phyloP scores from a whole-genome alignment of 1,140 invertebrate species.

The Galendromus occidentalis region DNA sequence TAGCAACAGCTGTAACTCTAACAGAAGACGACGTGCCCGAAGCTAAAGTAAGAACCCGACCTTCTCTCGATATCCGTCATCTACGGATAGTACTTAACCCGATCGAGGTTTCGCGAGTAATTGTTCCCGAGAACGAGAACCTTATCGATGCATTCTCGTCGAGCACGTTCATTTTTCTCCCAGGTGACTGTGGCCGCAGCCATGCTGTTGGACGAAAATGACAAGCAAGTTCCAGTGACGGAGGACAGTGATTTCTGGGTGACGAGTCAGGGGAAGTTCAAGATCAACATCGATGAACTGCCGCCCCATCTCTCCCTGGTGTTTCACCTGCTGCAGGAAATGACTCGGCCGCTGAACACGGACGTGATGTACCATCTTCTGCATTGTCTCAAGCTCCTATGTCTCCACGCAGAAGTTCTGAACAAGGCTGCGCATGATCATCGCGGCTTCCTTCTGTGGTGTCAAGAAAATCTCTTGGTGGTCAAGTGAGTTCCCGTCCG shows the following conservation, averaged over 20 bases:
- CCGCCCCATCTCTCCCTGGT: constrained; percentile 80
- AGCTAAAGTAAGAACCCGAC: not conserved
- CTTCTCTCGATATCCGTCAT: not conserved
- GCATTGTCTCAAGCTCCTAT: constrained; percentile 71
- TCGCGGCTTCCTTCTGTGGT: constrained; percentile 88
- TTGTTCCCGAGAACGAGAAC: too few relatives aligned
- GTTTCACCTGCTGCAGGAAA: constrained; percentile 61
- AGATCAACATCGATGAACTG: constrained; percentile 68
- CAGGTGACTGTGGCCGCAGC: constrained; percentile 15
- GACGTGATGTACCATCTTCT: constrained; percentile 84
- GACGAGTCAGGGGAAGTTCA: constrained; percentile 73
- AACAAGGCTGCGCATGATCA: constrained; percentile 68
- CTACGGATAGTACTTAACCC: too few relatives aligned
- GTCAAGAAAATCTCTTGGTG: constrained; percentile 83
- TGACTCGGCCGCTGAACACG: constrained; percentile 50
- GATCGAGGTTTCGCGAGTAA: too few relatives aligned
- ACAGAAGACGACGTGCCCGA: constrained; percentile 53
- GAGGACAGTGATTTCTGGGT: constrained; percentile 46
- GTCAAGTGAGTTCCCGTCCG: constrained; percentile 37
- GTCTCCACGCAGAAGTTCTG: constrained; percentile 78
- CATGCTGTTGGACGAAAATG: constrained; percentile 37
- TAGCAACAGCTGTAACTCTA: constrained; percentile 64
- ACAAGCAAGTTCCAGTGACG: constrained; percentile 27
- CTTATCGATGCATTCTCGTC: too few relatives aligned
- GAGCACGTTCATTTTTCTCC: constrained; percentile 20